Conservation (phyloP, 2,113 vertebrate species). For the Psittacula cyanocephala region DNA sequence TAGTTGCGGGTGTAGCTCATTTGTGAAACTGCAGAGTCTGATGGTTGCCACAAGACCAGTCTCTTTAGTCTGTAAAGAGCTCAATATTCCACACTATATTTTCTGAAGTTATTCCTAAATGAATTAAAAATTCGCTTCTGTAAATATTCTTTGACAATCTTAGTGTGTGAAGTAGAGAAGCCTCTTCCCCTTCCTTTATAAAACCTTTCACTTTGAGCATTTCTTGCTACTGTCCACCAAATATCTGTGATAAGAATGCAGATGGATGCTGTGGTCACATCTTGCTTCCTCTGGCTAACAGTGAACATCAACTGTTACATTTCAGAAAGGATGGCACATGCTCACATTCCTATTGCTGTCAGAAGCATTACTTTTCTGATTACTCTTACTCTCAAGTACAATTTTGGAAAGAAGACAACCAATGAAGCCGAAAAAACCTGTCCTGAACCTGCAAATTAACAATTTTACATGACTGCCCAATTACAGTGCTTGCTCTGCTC, state of each 20-base stretch:
- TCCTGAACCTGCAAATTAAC: not conserved
- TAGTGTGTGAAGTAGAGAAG: not conserved
- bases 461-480: not conserved
- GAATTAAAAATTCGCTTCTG: not conserved
- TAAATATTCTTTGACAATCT: not conserved
- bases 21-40: not conserved
- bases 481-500: not conserved
- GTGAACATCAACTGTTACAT: not conserved
- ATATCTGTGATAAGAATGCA: not conserved
- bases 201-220: not conserved
- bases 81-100: not conserved
- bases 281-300: not conserved
- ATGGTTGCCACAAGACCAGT: not conserved
- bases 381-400: not conserved
- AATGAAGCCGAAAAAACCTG: not conserved
- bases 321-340: not conserved
- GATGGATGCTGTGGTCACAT: not conserved
- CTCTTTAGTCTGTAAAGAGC: not conserved
- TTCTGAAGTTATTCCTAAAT: not conserved
- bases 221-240: not conserved
- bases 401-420: not conserved
- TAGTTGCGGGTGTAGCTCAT: rapidly evolving
- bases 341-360: not conserved
- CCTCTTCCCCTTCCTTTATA: not conserved
- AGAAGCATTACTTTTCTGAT: not conserved